Evolutionary conservation across 2,888 invertebrate genomes (phyloP), one percentile per base, ranked within the genome.

Genomic region (Cosmopolites sordidus): DNA sequence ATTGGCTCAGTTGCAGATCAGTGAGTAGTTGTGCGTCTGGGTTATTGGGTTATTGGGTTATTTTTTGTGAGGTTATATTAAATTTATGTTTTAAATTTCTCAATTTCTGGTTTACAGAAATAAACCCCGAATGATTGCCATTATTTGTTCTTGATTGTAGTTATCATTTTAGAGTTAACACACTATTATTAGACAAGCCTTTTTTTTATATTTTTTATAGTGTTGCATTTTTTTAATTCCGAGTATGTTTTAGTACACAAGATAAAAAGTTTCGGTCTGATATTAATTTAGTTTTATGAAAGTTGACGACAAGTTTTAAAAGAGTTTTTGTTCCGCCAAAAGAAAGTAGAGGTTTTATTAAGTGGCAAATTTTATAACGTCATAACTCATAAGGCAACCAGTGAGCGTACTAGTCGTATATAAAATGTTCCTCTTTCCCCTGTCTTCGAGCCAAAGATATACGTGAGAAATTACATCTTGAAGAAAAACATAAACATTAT

Each of bases 401-500:
- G 44, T 29, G 42, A 48, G 43, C 39, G 43, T 33, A 9, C 33
- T 33, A 47, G 60, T 60, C 61, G 60, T 64, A 64, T 64, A 64
- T 64, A 63, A 62, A 62, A 52, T 54, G 49, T 38, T 51, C 61
- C 60, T 61, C 64, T 33, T 33, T 63, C 61, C 58, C 65, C 65
- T 66, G 65, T 67, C 65, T 66, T 61, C 62, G 56, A 47, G 61
- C 62, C 60, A 66, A 66, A 66, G 66, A 67, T 66, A 67, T 66
- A 67, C 64, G 67, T 68, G 67, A 66, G 68, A 68, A 68, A 66
- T 66, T 65, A 62, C 64, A 63, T 54, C 49, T 54, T 65, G 66
- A 58, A 56, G 58, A 55, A 60, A 62, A 64, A 63, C 63, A 58
- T 61, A 62, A 63, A 60, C 60, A 59, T 59, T 60, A 39, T 22